phyloP scores from a whole-genome alignment of 2,113 vertebrate genomes.

The Cepphus grylle region DNA sequence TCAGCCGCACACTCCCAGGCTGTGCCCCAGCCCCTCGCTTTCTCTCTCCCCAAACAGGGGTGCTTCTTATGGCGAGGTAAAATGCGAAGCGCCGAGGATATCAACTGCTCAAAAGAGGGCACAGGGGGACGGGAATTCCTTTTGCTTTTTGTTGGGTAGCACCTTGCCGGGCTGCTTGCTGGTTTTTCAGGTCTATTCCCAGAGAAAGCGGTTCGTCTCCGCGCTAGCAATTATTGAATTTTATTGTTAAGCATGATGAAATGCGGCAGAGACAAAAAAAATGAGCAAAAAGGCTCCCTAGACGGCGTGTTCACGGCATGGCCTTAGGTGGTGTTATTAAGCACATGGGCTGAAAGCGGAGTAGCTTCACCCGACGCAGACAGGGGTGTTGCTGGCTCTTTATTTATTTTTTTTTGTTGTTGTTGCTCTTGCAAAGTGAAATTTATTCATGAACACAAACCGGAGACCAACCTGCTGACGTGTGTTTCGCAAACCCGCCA shows the following conservation, averaged over 20 bases:
- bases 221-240: constrained; percentile 5
- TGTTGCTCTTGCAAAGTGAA: not conserved
- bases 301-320: not conserved
- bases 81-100: not conserved
- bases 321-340: constrained; percentile 33
- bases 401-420: not conserved
- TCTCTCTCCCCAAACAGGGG: not conserved
- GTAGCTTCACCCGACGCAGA: not conserved
- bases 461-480: not conserved
- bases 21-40: not conserved
- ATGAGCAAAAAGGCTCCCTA: not conserved
- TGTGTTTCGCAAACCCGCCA: not conserved
- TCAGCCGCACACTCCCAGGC: constrained; percentile 1
- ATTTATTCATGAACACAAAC: constrained; percentile 42
- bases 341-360: not conserved
- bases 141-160: not conserved
- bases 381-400: not conserved
- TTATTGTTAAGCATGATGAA: constrained; percentile 44
- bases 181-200: not conserved
- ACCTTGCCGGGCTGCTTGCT: not conserved
- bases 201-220: not conserved
- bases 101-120: not conserved
- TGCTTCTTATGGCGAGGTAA: not conserved
- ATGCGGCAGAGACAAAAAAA: not conserved
- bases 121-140: not conserved